A percentile compares a stretch with the other conserved stretches of the same genome.
Conservation (phyloP, 2,888 invertebrate species). For the Ophion obscuratus region DNA sequence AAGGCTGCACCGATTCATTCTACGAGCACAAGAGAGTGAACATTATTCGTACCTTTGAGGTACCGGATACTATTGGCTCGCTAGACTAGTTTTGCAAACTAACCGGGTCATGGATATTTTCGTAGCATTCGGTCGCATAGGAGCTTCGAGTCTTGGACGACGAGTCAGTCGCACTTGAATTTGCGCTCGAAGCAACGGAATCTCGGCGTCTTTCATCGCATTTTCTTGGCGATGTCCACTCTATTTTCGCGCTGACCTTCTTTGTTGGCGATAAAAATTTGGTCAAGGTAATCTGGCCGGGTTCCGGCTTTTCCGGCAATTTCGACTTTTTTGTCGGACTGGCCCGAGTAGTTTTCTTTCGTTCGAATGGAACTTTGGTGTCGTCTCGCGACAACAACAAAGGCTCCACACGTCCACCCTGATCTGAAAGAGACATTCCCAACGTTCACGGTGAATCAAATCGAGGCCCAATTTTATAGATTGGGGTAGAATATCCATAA, state of each 20-base stretch:
- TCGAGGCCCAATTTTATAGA: not conserved
- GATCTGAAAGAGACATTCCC: slow-evolving; percentile 19
- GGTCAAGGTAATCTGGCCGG: slow-evolving; percentile 8
- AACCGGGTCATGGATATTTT: slow-evolving; percentile 26
- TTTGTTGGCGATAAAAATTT: slow-evolving; percentile 47
- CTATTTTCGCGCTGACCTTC: not conserved
- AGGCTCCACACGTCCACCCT: not conserved
- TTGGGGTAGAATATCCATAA: too few species aligned
- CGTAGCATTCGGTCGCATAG: not conserved
- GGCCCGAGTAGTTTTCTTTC: not conserved
- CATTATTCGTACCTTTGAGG: not conserved
- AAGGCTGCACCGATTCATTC: slow-evolving; percentile 29
- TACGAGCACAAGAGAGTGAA: slow-evolving; percentile 6
- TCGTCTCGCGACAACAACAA: slow-evolving; percentile 7
- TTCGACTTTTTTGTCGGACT: slow-evolving; percentile 12
- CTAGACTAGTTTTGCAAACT: not conserved
- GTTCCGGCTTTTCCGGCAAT: not conserved
- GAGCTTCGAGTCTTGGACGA: not conserved
- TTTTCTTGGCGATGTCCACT: not conserved
- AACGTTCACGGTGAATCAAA: not conserved
- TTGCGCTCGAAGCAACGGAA: not conserved
- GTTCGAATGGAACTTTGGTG: slow-evolving; percentile 19
- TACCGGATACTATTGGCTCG: not conserved
- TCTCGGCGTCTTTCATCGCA: not conserved
- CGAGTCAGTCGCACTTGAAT: not conserved